A percentile compares a stretch with the other conserved stretches of the same genome.
Evolutionary conservation across 2,113 vertebrate species (phyloP).

Genomic region (Corythoichthys intestinalis): DNA sequence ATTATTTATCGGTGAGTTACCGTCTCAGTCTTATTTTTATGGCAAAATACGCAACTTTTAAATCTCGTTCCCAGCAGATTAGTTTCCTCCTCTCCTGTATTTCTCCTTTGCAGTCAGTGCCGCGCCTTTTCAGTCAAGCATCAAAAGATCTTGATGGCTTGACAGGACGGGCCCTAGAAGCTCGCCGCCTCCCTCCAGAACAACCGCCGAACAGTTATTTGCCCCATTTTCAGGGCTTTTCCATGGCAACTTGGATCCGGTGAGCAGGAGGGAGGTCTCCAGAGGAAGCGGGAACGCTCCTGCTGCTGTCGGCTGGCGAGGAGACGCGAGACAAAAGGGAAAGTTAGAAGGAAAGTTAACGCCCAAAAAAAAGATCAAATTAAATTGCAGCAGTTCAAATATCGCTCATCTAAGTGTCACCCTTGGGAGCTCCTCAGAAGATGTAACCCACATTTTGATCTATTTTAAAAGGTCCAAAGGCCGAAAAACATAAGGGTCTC

Average conservation of each 20-base stretch:
- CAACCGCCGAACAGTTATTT: slow-evolving; percentile 71
- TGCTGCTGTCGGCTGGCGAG: slow-evolving; percentile 68
- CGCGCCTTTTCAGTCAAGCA: slow-evolving; percentile 44
- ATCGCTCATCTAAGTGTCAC: slow-evolving; percentile 53
- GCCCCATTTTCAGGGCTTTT: slow-evolving; percentile 71
- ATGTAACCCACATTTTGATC: slow-evolving; percentile 67
- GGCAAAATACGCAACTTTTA: neutral
- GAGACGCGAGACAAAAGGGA: slow-evolving; percentile 46
- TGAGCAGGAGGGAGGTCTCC: slow-evolving; percentile 58
- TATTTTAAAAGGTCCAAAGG: slow-evolving; percentile 55
- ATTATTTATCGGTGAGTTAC: slow-evolving; percentile 47
- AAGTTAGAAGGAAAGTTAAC: slow-evolving; percentile 55
- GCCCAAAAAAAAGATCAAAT: slow-evolving; percentile 9
- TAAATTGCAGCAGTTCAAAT: slow-evolving; percentile 29
- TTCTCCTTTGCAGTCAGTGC: slow-evolving; percentile 17
- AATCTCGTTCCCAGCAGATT: slow-evolving; percentile 16
- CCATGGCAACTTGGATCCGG: slow-evolving; percentile 66
- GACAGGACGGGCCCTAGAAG: slow-evolving; percentile 69
- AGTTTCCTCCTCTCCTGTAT: slow-evolving; percentile 22
- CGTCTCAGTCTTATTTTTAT: slow-evolving; percentile 41
- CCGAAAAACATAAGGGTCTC: slow-evolving; percentile 37
- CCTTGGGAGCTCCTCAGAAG: slow-evolving; percentile 53
- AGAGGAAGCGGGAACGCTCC: slow-evolving; percentile 62
- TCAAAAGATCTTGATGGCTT: slow-evolving; percentile 72
- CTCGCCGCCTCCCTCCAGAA: slow-evolving; percentile 58